Percentiles rank a stretch among this genome's conserved stretches.
Conservation (phyloP, 2,888 invertebrate species). For the Phyllotreta striolata region DNA sequence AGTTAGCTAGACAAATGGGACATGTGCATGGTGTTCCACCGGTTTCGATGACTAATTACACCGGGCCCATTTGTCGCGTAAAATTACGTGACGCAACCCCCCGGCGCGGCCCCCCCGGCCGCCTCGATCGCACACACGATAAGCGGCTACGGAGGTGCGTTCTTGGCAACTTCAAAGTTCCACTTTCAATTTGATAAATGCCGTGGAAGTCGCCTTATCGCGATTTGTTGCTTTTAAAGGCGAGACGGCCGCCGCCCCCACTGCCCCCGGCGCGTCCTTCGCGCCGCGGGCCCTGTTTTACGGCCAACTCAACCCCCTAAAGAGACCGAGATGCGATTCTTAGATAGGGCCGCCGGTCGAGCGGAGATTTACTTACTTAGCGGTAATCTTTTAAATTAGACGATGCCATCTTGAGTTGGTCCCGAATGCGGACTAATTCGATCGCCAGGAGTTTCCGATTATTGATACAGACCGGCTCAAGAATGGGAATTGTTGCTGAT, state of each 20-base stretch:
- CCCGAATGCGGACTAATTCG: background rate
- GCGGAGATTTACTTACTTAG: slow-evolving; percentile 26
- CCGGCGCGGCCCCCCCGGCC: slow-evolving; percentile 4
- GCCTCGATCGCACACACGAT: slow-evolving; percentile 26
- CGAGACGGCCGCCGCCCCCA: background rate
- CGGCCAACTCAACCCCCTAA: slow-evolving; percentile 13
- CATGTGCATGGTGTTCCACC: background rate
- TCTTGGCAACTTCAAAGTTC: slow-evolving; percentile 27
- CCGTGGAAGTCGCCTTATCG: slow-evolving; percentile 16
- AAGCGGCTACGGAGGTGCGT: slow-evolving; percentile 25
- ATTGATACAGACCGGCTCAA: no score
- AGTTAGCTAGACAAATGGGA: no score
- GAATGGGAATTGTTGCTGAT: no score
- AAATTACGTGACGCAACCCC: slow-evolving; percentile 18
- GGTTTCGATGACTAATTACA: slow-evolving; percentile 15
- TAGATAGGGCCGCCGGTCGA: slow-evolving; percentile 20
- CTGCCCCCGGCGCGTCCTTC: no score
- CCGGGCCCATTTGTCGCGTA: slow-evolving; percentile 6
- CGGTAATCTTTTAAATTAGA: slow-evolving; percentile 27
- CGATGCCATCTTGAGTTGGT: background rate
- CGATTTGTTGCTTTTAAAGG: slow-evolving; percentile 24
- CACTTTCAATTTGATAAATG: slow-evolving; percentile 28
- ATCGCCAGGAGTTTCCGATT: no score
- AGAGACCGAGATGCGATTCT: slow-evolving; percentile 24
- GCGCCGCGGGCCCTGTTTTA: background rate